Conservation (phyloP, 2,797 vertebrate genomes). For the Sparus aurata region DNA sequence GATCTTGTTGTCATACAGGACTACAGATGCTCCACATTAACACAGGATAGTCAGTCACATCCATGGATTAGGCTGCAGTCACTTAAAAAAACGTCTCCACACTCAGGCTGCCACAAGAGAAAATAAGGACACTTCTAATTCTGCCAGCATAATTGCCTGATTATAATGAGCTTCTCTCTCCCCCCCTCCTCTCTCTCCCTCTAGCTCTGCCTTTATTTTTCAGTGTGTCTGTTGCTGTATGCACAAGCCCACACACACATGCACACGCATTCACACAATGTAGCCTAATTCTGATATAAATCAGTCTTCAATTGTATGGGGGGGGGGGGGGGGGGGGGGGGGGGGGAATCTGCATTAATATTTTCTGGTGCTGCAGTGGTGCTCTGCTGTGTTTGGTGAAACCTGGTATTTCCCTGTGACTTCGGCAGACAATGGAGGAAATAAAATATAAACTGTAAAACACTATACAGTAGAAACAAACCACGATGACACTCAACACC, state of each 20-base stretch:
- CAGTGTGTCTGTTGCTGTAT: conserved; percentile 71
- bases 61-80: conserved; percentile 79
- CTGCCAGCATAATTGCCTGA: conserved; percentile 86
- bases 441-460: conserved; percentile 32
- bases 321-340: not conserved
- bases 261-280: conserved; percentile 39
- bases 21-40: conserved; percentile 80
- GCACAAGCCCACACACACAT: conserved; percentile 8
- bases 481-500: conserved; percentile 8
- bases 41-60: conserved; percentile 77
- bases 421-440: conserved; percentile 26
- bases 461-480: conserved; percentile 17
- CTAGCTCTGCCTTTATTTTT: conserved; percentile 80
- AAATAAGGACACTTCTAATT: conserved; percentile 85
- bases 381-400: conserved; percentile 35
- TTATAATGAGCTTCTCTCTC: conserved; percentile 84
- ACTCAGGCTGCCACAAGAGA: conserved; percentile 79
- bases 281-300: conserved; percentile 78
- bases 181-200: conserved; percentile 66
- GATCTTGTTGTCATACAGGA: conserved; percentile 83
- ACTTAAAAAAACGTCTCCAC: conserved; percentile 74
- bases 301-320: conserved; percentile 68
- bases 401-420: conserved; percentile 31
- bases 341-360: conserved; percentile 57
- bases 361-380: conserved; percentile 50